A percentile compares a stretch with the other conserved stretches of the same genome.
Evolutionary conservation across 2,888 invertebrate species (phyloP).

Genomic region (Notodonta dromedarius): DNA sequence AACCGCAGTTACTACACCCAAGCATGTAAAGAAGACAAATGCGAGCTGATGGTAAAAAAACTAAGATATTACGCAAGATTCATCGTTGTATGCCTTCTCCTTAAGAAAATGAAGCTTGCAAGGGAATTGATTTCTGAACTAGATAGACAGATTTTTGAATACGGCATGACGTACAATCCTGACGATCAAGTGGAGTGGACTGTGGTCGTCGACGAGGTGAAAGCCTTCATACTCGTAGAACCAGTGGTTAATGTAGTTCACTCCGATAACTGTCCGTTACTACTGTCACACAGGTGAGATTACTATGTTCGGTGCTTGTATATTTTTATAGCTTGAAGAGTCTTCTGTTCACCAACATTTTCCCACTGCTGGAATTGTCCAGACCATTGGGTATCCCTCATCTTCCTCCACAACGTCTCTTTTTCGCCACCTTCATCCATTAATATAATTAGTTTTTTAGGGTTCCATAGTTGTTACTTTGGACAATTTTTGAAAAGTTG

Average conservation of each 20-base stretch:
- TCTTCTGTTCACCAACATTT: no score
- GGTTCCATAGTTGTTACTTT: no score
- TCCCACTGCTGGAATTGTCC: no score
- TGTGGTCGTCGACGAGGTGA: constrained; percentile 96
- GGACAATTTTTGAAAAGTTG: no score
- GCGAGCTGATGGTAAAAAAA: constrained; percentile 98
- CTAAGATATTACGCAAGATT: constrained; percentile 97
- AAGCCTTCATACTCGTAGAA: constrained; percentile 97
- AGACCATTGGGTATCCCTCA: no score
- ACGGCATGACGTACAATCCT: constrained; percentile 97
- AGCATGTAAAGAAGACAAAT: constrained; percentile 96
- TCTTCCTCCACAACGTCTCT: no score
- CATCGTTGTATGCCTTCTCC: constrained; percentile 96
- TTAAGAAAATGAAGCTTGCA: constrained; percentile 97
- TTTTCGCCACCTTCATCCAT: no score
- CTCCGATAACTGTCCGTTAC: constrained; percentile 93
- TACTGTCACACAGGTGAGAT: constrained; percentile 92
- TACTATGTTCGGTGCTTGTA: not conserved
- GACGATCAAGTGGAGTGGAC: constrained; percentile 99
- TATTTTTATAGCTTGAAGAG: no score
- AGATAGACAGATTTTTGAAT: constrained; percentile 97
- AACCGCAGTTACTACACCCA: constrained; percentile 97
- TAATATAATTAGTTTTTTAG: no score
- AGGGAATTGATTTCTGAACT: constrained; percentile 96
- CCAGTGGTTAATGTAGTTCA: constrained; percentile 94